These are phyloP conservation scores for Alsophila aescularia DNA, from an alignment of 2,888 invertebrate genomes.

Conservation along the genomic window DNA sequence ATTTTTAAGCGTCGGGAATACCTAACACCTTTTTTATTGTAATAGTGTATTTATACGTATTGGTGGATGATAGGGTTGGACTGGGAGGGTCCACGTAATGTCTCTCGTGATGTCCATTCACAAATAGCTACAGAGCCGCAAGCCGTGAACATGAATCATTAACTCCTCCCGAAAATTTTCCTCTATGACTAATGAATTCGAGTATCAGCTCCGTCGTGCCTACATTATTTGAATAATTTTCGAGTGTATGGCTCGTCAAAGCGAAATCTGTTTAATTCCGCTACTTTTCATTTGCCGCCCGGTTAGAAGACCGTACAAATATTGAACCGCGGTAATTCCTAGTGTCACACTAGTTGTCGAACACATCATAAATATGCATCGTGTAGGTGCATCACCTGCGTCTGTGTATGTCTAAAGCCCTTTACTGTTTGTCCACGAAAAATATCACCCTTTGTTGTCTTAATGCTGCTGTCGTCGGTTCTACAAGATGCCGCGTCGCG, in stretches of 20 bases:
- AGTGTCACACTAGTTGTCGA: constrained; percentile 72
- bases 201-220: constrained; percentile 13
- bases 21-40: constrained; percentile 56
- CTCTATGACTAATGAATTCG: constrained; percentile 42
- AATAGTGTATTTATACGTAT: constrained; percentile 58
- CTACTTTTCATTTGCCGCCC: constrained; percentile 32
- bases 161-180: constrained; percentile 35
- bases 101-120: constrained; percentile 55
- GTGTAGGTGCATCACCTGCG: constrained; percentile 68
- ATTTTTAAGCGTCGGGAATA: constrained; percentile 50
- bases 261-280: constrained; percentile 9
- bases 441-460: constrained; percentile 76
- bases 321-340: constrained; percentile 67
- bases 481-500: constrained; percentile 41
- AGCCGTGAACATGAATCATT: constrained; percentile 55
- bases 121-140: constrained; percentile 62
- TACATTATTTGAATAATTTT: constrained; percentile 23
- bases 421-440: constrained; percentile 77
- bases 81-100: constrained; percentile 49
- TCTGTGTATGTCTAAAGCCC: constrained; percentile 67
- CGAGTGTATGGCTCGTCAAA: constrained; percentile 19
- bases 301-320: constrained; percentile 63
- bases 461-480: constrained; percentile 63
- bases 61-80: constrained; percentile 57
- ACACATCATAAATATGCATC: constrained; percentile 81